Evolutionary conservation across 1,140 invertebrate genomes (phyloP), one percentile per base, ranked within the genome.

Genomic region (Drosophila mauritiana): DNA sequence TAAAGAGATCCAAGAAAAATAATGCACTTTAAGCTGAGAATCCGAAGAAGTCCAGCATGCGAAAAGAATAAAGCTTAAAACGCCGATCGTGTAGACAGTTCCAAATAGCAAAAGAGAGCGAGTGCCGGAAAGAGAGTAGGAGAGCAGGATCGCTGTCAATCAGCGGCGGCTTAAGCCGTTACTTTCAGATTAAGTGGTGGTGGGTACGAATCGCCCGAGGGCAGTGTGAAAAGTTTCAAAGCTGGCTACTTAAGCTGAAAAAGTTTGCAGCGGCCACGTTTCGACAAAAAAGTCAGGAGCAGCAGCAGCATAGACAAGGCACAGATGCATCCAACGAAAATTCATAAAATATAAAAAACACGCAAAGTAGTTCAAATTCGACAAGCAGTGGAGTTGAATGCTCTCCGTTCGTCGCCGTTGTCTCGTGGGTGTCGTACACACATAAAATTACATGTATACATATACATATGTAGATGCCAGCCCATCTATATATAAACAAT

Each of bases 401-500:
- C 68, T 53, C 55, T 48, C 52, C 49, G 49, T 63, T 40, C 53
- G 40, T 54, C 53, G 58, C 58, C 45, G 45, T 68, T 68, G 67
- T 54, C 62, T 54, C 62, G 45, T 53, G 68, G 40, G 55, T 74
- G 56, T 75, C 72, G 52, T 36, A 43, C 40, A 52, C 45, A 63
- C 22, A 34, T 43, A 49, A 20, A 45, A 17, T 11, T 45, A 45
- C 11, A 20, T 17, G 3, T n/a, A 42, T 15, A 40, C 20, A 72
- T 36, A 51, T 42, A 52, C 37, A 57, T 70, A 48, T 58, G 67
- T 59, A 62, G 55, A 48, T 58, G 72, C 52, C 59, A 36, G 37
- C 43, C 46, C 56, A 55, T 31, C 40, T 49, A 73, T 73, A 73
- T 73, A 78, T 73, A 45, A 55, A 76, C 57, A 61, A 43, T 43